phyloP scores from a whole-genome alignment of 2,113 vertebrate genomes.

The Eonycteris spelaea region DNA sequence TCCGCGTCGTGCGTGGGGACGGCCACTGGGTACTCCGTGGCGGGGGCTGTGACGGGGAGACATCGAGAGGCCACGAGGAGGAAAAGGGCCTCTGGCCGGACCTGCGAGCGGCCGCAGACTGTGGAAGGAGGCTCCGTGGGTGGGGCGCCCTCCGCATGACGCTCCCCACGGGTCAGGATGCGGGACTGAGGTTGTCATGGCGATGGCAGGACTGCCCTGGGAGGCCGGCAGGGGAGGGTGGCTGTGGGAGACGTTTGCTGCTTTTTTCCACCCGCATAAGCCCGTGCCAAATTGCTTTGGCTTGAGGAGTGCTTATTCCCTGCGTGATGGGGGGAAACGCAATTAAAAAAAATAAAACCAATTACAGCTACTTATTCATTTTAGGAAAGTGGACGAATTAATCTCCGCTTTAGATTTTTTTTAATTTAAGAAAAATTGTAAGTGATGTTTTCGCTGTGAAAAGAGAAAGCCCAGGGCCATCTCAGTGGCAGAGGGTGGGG shows the following conservation, averaged over 20 bases:
- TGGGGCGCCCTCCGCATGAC: rapidly evolving
- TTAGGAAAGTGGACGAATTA: background rate
- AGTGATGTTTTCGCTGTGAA: background rate
- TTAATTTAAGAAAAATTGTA: background rate
- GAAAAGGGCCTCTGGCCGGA: rapidly evolving
- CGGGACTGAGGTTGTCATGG: background rate
- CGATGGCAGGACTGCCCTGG: rapidly evolving
- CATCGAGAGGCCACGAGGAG: rapidly evolving
- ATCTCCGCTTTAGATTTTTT: background rate
- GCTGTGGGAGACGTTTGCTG: background rate
- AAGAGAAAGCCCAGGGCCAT: background rate
- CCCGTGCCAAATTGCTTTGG: background rate
- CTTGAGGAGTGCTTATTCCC: background rate
- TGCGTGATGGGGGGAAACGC: background rate
- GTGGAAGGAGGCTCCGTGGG: rapidly evolving
- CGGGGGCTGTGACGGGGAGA: too few species aligned
- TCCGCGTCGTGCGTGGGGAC: too few species aligned
- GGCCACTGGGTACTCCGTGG: background rate
- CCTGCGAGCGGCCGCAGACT: rapidly evolving
- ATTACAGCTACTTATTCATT: background rate
- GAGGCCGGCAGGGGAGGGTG: background rate
- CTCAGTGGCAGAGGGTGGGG: rapidly evolving
- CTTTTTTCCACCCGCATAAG: background rate
- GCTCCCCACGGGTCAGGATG: rapidly evolving
- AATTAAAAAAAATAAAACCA: background rate